Evolutionary conservation across 2,888 invertebrate species (phyloP).

Genomic region (Hypena proboscidalis): DNA sequence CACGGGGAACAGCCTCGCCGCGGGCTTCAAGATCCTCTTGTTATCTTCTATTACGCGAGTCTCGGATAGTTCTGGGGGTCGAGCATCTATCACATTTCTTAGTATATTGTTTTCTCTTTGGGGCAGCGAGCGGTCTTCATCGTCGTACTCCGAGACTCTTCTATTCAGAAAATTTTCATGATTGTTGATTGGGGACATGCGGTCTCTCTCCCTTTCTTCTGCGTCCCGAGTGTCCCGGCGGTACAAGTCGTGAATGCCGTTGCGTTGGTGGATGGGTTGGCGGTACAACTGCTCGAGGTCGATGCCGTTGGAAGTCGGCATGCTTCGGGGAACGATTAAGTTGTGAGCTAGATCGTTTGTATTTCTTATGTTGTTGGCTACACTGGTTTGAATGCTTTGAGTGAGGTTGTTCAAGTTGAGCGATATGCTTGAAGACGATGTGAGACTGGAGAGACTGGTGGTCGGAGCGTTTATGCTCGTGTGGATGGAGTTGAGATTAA

Average conservation of each 20-base stretch:
- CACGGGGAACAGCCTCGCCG: conserved; percentile 71
- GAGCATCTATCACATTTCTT: conserved; percentile 57
- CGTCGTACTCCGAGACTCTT: conserved; percentile 75
- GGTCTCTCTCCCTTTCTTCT: no score
- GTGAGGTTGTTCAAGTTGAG: conserved; percentile 62
- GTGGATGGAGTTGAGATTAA: conserved; percentile 56
- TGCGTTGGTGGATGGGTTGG: conserved; percentile 56
- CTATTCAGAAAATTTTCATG: conserved; percentile 72
- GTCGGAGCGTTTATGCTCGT: conserved; percentile 59
- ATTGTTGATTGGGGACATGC: conserved; percentile 63
- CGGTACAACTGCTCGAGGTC: conserved; percentile 68
- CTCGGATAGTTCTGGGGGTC: conserved; percentile 67
- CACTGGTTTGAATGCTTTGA: conserved; percentile 57
- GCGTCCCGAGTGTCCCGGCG: conserved; percentile 62
- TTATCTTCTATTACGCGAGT: conserved; percentile 64
- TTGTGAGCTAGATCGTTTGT: conserved; percentile 73
- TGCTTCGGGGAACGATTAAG: conserved; percentile 64
- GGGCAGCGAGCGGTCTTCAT: conserved; percentile 65
- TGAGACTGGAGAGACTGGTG: conserved; percentile 58
- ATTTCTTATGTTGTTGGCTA: conserved; percentile 62
- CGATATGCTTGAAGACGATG: conserved; percentile 66
- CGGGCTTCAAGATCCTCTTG: conserved; percentile 74
- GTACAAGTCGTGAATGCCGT: conserved; percentile 72
- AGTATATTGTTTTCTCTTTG: conserved; percentile 60
- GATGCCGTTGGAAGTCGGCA: conserved; percentile 70